Conservation (phyloP, 2,113 vertebrate genomes). For the Ophiodon elongatus region DNA sequence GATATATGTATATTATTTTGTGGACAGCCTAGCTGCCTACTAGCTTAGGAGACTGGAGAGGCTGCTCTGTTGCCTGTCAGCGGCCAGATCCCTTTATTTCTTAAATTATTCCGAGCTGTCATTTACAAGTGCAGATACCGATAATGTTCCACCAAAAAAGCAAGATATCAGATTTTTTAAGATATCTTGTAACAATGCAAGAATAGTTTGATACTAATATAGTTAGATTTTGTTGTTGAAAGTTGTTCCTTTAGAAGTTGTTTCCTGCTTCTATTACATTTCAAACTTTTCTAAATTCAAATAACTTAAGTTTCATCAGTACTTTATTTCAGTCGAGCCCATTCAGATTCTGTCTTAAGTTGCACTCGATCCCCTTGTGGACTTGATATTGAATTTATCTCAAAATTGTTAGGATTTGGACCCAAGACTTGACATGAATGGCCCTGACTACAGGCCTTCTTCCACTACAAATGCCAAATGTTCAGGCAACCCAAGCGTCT, state of each 20-base stretch:
- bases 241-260: background rate
- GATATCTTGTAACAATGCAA: background rate
- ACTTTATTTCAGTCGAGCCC: background rate
- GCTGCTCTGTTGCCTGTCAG: background rate
- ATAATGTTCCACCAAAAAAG: background rate
- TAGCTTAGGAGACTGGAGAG: background rate
- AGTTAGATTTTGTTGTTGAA: too few species aligned
- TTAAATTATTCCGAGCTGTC: background rate
- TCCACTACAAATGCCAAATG: background rate
- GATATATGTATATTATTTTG: too few species aligned
- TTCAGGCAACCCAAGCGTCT: too few species aligned
- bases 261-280: background rate
- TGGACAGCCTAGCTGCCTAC: background rate
- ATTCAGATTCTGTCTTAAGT: background rate
- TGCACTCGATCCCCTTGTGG: background rate
- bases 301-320: background rate
- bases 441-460: background rate
- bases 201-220: background rate
- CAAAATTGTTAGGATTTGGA: background rate
- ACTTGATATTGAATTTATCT: background rate
- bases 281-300: background rate
- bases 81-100: background rate
- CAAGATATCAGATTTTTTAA: background rate
- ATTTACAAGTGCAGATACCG: background rate
- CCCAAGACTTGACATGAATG: background rate